These are phyloP conservation scores for Periophthalmus magnuspinnatus DNA, from an alignment of 2,797 vertebrate genomes.

Conservation along the genomic window DNA sequence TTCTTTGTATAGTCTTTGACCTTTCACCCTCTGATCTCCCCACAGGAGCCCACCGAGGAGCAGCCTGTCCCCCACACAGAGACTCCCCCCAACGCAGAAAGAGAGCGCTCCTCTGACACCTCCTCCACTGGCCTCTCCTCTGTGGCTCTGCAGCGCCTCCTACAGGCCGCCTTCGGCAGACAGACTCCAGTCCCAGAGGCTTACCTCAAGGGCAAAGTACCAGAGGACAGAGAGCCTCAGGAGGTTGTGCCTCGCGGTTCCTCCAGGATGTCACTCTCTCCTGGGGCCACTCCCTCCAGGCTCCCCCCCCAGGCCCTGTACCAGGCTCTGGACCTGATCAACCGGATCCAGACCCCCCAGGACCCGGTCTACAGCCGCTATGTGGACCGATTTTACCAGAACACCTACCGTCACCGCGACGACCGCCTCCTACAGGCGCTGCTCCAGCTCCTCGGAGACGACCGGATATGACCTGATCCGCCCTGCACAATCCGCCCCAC, in stretches of 20 bases:
- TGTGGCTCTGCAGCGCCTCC: slow-evolving; percentile 84
- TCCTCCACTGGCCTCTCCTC: slow-evolving; percentile 36
- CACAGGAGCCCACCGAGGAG: neutral
- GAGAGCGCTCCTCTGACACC: slow-evolving; percentile 47
- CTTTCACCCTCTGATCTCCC: neutral
- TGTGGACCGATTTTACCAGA: slow-evolving; percentile 89
- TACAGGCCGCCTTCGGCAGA: slow-evolving; percentile 87
- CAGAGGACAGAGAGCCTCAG: slow-evolving; percentile 31
- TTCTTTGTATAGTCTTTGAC: too few species aligned
- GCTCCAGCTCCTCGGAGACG: slow-evolving; percentile 85
- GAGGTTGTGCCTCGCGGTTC: neutral
- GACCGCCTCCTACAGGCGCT: slow-evolving; percentile 92
- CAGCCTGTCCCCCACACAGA: neutral
- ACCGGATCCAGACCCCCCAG: slow-evolving; percentile 74
- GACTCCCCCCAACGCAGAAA: slow-evolving; percentile 39
- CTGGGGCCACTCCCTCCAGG: slow-evolving; percentile 32
- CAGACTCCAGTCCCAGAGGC: slow-evolving; percentile 51
- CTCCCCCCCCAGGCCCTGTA: slow-evolving; percentile 81
- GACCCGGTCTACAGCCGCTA: slow-evolving; percentile 89
- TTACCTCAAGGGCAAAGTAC: too few species aligned
- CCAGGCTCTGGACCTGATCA: slow-evolving; percentile 87
- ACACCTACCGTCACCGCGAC: slow-evolving; percentile 89
- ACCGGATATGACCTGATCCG: slow-evolving; percentile 71
- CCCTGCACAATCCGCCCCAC: neutral
- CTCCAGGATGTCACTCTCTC: neutral